A percentile compares a stretch with the other conserved stretches of the same genome.
phyloP scores from a whole-genome alignment of 2,888 invertebrate species.

The Argyresthia goedartella region DNA sequence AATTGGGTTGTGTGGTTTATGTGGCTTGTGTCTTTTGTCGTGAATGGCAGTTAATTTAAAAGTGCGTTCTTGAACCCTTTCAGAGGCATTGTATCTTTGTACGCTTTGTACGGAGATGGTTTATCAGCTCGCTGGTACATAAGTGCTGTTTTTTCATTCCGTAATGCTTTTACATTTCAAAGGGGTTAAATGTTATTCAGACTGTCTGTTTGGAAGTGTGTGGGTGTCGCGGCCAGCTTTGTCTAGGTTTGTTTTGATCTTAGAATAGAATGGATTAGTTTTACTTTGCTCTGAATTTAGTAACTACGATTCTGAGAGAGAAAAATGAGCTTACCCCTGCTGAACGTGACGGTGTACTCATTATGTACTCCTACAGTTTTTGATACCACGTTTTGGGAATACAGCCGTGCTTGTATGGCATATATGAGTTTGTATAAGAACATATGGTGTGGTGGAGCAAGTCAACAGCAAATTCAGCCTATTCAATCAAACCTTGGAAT shows the following conservation, averaged over 20 bases:
- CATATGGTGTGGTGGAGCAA: no score
- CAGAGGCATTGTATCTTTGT: constrained; percentile 72
- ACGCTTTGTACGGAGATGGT: constrained; percentile 70
- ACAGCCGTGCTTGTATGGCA: no score
- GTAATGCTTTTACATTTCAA: constrained; percentile 71
- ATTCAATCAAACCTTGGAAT: no score
- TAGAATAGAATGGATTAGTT: no score
- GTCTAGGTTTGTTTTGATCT: constrained; percentile 1
- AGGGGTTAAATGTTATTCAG: constrained; percentile 71
- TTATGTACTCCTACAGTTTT: no score
- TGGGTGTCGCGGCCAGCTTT: constrained; percentile 38
- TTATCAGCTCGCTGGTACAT: constrained; percentile 70
- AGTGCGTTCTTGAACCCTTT: constrained; percentile 72
- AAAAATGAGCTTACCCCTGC: background rate
- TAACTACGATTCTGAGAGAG: background rate
- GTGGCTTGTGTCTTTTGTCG: constrained; percentile 35
- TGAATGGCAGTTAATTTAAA: constrained; percentile 61
- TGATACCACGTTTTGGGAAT: no score
- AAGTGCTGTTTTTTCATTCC: constrained; percentile 72
- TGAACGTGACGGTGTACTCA: no score
- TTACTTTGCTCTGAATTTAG: constrained; percentile 12
- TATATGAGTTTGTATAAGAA: no score
- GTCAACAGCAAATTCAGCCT: no score
- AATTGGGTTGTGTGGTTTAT: constrained; percentile 24
- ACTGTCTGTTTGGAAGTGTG: constrained; percentile 52